Percentiles rank a stretch among this genome's conserved stretches.
These are phyloP conservation scores for Dolichomitus sp. DNA, from an alignment of 2,888 invertebrate genomes.

Conservation along the genomic window DNA sequence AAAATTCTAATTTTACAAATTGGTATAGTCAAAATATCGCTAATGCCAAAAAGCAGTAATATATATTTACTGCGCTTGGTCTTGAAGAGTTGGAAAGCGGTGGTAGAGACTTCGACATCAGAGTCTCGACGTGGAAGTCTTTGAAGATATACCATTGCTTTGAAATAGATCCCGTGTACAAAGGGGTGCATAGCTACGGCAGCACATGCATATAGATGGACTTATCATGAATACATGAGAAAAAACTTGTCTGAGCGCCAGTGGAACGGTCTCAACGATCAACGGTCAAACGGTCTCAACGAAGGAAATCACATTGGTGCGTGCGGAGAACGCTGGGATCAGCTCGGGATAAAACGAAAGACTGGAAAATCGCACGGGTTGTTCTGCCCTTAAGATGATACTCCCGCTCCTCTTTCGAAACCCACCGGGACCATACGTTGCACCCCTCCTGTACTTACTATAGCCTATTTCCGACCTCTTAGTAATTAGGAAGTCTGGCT, in stretches of 20 bases:
- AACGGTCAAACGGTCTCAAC: background rate
- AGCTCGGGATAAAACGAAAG: constrained; percentile 12
- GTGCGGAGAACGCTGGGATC: background rate
- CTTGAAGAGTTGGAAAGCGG: no score
- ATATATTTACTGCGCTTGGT: no score
- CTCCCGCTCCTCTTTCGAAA: constrained; percentile 4
- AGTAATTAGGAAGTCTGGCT: constrained; percentile 35
- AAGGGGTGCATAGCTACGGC: no score
- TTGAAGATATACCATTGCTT: no score
- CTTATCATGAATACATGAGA: background rate
- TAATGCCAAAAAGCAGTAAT: no score
- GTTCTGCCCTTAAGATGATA: background rate
- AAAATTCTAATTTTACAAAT: no score
- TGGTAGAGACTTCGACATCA: no score
- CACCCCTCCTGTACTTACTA: background rate
- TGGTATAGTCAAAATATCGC: no score
- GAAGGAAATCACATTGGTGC: constrained; percentile 26
- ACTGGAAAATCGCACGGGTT: constrained; percentile 15
- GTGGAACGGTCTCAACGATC: background rate
- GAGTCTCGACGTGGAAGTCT: no score
- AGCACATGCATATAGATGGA: background rate
- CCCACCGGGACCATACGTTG: constrained; percentile 14
- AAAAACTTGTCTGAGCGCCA: background rate
- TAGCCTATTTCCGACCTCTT: constrained; percentile 21
- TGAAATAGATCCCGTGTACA: no score